Conservation (phyloP, 2,888 invertebrate genomes). For the Microctonus aethiopoides region DNA sequence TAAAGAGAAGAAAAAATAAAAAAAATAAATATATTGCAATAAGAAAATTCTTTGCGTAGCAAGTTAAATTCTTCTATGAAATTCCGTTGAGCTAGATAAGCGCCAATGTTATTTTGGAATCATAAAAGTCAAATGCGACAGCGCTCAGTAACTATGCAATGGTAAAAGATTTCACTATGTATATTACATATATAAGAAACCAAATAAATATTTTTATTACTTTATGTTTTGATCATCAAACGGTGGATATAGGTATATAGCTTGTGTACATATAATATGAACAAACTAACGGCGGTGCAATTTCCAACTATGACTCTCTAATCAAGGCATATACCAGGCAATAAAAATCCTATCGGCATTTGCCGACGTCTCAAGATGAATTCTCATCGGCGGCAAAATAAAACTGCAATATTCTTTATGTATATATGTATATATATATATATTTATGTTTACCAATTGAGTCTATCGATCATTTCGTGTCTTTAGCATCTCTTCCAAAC, state of each 20-base stretch:
- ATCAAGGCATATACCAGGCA: constrained; percentile 1
- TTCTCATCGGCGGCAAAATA: background rate
- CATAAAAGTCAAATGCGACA: constrained; percentile 36
- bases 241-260: background rate
- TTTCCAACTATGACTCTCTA: constrained; percentile 10
- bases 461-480: constrained; percentile 14
- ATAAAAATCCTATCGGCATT: background rate
- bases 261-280: background rate
- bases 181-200: background rate
- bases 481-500: background rate
- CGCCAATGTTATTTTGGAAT: constrained; percentile 26
- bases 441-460: background rate
- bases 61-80: constrained; percentile 35
- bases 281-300: constrained; percentile 8
- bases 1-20: background rate
- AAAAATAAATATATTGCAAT: constrained; percentile 23
- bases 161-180: background rate
- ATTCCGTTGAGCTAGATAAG: constrained; percentile 28
- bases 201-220: background rate
- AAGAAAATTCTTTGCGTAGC: constrained; percentile 14
- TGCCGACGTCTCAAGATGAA: background rate
- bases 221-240: constrained; percentile 5
- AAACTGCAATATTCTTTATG: background rate
- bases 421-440: too few relatives aligned
- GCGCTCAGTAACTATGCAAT: background rate